Conservation (phyloP, 2,797 vertebrate species). For the Halcyon smyrnensis region DNA sequence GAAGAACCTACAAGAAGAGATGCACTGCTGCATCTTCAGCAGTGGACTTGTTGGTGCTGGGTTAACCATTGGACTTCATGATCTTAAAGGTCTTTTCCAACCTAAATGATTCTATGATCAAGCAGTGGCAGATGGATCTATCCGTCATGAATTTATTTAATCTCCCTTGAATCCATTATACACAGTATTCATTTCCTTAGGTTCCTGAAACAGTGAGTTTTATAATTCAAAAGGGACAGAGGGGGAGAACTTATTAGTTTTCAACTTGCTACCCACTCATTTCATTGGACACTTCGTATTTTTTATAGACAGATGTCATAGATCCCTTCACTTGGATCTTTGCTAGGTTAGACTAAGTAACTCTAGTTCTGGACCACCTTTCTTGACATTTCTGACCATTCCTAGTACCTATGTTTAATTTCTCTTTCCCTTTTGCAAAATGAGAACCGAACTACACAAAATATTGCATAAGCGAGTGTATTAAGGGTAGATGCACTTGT, state of each 20-base stretch:
- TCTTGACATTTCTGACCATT: neutral
- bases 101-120: neutral
- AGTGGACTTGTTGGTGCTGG: neutral
- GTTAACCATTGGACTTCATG: rapidly evolving
- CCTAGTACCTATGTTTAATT: neutral
- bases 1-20: no score
- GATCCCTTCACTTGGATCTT: neutral
- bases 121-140: neutral
- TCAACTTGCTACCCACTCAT: neutral
- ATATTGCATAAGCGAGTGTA: neutral
- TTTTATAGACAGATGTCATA: neutral
- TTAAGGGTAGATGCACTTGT: neutral
- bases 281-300: rapidly evolving
- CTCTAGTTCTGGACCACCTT: neutral
- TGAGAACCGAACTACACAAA: neutral
- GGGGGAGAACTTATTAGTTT: neutral
- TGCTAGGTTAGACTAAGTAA: neutral
- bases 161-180: neutral
- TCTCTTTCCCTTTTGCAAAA: neutral
- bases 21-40: neutral
- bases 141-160: neutral
- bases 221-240: neutral
- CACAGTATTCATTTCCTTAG: neutral
- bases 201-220: neutral
- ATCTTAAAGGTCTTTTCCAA: neutral